A percentile compares a stretch with the other conserved stretches of the same genome.
Evolutionary conservation across 2,888 invertebrate genomes (phyloP).

Genomic region (Metacarcinus magister): DNA sequence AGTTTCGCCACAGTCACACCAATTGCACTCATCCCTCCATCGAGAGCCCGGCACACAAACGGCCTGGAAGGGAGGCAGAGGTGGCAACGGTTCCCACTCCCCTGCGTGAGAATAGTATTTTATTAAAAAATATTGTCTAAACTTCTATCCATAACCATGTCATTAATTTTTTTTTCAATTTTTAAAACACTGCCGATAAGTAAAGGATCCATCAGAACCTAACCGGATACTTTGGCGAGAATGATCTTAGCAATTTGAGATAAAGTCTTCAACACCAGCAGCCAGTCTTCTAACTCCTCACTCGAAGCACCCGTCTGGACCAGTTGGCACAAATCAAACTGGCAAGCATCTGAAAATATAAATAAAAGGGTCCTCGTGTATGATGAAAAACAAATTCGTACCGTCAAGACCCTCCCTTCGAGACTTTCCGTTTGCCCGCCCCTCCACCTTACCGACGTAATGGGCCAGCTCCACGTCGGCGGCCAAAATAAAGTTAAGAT

Average conservation of each 20-base stretch:
- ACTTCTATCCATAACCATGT: too few species aligned
- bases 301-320: not conserved
- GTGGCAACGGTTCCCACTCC: not conserved
- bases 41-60: not conserved
- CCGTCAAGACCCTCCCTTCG: not conserved
- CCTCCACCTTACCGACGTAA: not conserved
- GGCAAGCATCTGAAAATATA: not conserved
- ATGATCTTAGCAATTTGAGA: not conserved
- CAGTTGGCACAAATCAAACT: constrained; percentile 22
- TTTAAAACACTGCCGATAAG: not conserved
- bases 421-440: not conserved
- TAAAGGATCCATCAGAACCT: not conserved
- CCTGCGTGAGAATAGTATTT: not conserved
- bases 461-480: not conserved
- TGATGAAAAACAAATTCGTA: not conserved
- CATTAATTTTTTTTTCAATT: not conserved
- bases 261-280: not conserved
- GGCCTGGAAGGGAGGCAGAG: not conserved
- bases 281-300: not conserved
- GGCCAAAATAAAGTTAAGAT: not conserved
- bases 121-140: too few species aligned
- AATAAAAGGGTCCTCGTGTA: not conserved
- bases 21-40: not conserved
- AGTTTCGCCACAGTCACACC: not conserved
- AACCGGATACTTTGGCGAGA: not conserved